A percentile compares a stretch with the other conserved stretches of the same genome.
These are phyloP conservation scores for Centropus unirufus DNA, from an alignment of 2,113 vertebrate species.

Conservation along the genomic window DNA sequence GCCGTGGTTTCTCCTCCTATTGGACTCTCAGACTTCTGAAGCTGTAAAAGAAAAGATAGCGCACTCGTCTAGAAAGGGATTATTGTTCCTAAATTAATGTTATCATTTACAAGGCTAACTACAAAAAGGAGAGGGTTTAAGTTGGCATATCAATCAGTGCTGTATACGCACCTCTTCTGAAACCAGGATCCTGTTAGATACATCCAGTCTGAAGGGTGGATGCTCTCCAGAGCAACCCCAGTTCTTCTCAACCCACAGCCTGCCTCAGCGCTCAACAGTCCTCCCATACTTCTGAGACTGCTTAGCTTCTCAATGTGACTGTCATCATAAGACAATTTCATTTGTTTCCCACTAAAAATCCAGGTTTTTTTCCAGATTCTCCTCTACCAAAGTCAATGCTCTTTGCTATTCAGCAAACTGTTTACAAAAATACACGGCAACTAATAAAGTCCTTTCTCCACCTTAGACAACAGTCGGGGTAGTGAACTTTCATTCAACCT, in stretches of 20 bases:
- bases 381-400: not conserved
- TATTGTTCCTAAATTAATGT: not conserved
- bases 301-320: not conserved
- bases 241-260: not conserved
- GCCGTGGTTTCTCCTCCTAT: not conserved
- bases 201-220: not conserved
- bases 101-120: not conserved
- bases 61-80: not conserved
- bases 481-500: not conserved
- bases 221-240: not conserved
- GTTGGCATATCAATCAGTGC: not conserved
- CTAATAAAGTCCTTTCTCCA: not conserved
- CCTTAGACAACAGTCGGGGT: not conserved
- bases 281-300: not conserved
- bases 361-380: not conserved
- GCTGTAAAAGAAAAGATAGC: not conserved
- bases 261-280: not conserved
- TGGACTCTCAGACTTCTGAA: not conserved
- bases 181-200: not conserved
- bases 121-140: not conserved
- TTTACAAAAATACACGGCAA: fast-evolving
- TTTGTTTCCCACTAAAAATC: not conserved
- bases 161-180: not conserved
- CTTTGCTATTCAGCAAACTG: not conserved
- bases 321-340: too few relatives aligned